These are phyloP conservation scores for Verasper variegatus DNA, from an alignment of 2,113 vertebrate genomes.

Conservation along the genomic window DNA sequence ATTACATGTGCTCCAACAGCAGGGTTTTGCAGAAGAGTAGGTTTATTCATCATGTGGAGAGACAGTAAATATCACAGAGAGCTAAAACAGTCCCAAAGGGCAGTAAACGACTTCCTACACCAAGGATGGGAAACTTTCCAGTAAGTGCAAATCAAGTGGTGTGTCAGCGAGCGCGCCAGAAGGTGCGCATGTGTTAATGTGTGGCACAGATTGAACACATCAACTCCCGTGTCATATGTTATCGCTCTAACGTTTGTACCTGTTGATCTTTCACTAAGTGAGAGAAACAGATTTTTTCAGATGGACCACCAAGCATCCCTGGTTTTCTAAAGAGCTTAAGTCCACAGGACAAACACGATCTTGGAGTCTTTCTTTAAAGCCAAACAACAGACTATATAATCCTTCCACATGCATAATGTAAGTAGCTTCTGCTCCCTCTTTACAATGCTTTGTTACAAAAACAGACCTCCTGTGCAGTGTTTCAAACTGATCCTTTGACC, in stretches of 20 bases:
- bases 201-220: background rate
- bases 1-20: conserved; percentile 27
- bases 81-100: conserved; percentile 1
- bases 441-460: conserved; percentile 7
- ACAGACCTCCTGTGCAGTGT: background rate
- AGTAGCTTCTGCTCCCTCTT: background rate
- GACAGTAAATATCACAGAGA: conserved; percentile 13
- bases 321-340: conserved; percentile 14
- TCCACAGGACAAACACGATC: conserved; percentile 32
- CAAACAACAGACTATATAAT: conserved; percentile 29
- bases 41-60: conserved; percentile 26
- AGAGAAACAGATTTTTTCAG: conserved; percentile 16
- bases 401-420: conserved; percentile 20
- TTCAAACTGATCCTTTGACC: conserved; percentile 22
- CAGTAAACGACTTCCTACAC: conserved; percentile 10
- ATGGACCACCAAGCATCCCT: conserved; percentile 38
- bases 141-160: conserved; percentile 16
- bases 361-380: conserved; percentile 18
- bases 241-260: background rate
- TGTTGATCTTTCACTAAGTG: background rate
- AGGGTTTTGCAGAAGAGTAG: conserved; percentile 18
- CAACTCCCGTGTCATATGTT: background rate
- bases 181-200: background rate
- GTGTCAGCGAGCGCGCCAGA: conserved; percentile 2
- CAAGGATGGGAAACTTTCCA: conserved; percentile 3